Evolutionary conservation across 92 coral and sea anemone species (phyloP).

Genomic region (Umimayanthus kanabou): DNA sequence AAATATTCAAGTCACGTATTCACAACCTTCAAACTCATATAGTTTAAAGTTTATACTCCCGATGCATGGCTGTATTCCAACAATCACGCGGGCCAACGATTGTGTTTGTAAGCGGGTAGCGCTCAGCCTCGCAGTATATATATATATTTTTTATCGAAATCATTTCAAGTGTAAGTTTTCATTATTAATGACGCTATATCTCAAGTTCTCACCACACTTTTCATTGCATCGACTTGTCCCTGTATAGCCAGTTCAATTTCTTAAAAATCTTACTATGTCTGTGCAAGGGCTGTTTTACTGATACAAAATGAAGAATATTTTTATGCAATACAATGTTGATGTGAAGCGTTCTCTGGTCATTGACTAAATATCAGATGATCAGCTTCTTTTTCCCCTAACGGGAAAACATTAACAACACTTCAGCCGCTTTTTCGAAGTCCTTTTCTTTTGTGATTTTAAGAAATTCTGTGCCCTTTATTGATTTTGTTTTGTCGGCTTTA

Average conservation of each 20-base stretch:
- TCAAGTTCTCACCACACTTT: background rate
- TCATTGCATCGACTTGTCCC: background rate
- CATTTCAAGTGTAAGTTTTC: background rate
- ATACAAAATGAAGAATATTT: no score
- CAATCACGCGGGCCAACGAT: background rate
- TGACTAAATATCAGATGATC: background rate
- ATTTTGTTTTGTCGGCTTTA: no score
- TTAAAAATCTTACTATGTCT: no score
- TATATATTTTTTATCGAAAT: no score
- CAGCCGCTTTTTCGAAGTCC: background rate
- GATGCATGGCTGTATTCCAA: background rate
- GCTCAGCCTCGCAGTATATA: background rate
- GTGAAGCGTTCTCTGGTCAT: background rate
- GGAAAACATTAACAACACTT: no score
- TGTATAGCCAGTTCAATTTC: no score
- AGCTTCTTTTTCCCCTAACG: background rate
- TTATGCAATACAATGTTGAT: background rate
- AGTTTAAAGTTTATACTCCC: background rate
- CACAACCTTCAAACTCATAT: background rate
- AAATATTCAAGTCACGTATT: background rate
- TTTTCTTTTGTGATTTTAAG: background rate
- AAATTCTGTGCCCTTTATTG: no score
- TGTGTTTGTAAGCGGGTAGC: background rate
- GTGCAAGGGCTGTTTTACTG: background rate
- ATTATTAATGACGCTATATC: background rate